phyloP scores from a whole-genome alignment of 2,888 invertebrate genomes.

The Calameuta idolon region DNA sequence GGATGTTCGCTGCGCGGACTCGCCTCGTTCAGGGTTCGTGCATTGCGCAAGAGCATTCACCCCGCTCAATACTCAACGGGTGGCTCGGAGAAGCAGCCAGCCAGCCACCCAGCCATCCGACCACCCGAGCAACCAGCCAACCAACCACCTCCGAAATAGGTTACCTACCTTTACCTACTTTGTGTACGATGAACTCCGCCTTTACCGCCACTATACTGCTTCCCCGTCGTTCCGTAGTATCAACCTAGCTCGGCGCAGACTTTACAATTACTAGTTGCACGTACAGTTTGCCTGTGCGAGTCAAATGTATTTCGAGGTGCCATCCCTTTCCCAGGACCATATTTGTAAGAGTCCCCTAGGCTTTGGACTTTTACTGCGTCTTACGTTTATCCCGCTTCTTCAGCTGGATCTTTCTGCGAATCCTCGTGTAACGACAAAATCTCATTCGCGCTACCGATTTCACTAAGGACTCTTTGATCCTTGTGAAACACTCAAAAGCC shows the following conservation, averaged over 20 bases:
- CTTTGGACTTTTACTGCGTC: neutral
- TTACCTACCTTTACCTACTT: slow-evolving; percentile 45
- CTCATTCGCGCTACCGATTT: neutral
- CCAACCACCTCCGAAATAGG: slow-evolving; percentile 46
- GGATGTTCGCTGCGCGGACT: neutral
- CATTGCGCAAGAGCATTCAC: slow-evolving; percentile 66
- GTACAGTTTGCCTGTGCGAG: neutral
- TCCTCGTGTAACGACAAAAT: neutral
- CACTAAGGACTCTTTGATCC: neutral
- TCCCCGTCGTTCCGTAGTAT: neutral
- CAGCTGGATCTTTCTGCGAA: neutral
- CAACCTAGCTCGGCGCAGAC: neutral
- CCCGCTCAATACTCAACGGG: slow-evolving; percentile 62
- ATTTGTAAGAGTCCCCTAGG: neutral
- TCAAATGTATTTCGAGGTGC: neutral
- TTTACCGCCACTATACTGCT: slow-evolving; percentile 10
- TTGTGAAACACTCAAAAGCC: neutral
- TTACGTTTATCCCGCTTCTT: neutral
- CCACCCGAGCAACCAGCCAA: slow-evolving; percentile 27
- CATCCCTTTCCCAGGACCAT: neutral
- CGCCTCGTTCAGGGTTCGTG: slow-evolving; percentile 45
- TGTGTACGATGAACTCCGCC: slow-evolving; percentile 43
- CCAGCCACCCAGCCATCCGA: slow-evolving; percentile 34
- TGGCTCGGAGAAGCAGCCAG: slow-evolving; percentile 30
- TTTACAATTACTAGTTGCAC: neutral